phyloP scores from a whole-genome alignment of 2,113 vertebrate species.

The Campylomormyrus numenius region DNA sequence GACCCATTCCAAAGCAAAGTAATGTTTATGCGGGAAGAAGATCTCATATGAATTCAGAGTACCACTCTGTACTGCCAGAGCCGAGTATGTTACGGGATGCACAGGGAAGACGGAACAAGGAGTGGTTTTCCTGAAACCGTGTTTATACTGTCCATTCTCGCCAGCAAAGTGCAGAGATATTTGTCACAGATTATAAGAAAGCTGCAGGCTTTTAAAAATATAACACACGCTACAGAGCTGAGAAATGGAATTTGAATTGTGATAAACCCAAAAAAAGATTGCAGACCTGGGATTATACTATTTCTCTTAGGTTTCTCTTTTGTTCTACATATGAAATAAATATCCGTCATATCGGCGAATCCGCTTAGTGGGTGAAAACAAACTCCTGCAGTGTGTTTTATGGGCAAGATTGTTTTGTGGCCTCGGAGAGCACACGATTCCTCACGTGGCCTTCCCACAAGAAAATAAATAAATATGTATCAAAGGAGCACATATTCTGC shows the following conservation, averaged over 20 bases:
- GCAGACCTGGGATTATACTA: conserved; percentile 34
- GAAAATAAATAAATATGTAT: conserved; percentile 65
- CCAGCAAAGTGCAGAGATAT: background rate
- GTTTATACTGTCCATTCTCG: background rate
- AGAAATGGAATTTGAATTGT: conserved; percentile 33
- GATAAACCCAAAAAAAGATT: conserved; percentile 40
- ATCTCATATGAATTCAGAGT: background rate
- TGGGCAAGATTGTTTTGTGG: conserved; percentile 48
- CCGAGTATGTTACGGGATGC: background rate
- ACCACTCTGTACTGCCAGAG: conserved; percentile 28
- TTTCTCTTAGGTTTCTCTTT: conserved; percentile 41
- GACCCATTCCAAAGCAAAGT: background rate
- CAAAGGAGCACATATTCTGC: conserved; percentile 54
- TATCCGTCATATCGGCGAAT: conserved; percentile 43
- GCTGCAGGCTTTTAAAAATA: conserved; percentile 16
- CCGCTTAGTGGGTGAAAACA: conserved; percentile 54
- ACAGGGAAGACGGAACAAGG: background rate
- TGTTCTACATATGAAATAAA: conserved; percentile 32
- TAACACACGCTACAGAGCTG: background rate
- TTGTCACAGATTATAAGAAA: background rate
- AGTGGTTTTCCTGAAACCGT: background rate
- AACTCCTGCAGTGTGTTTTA: conserved; percentile 64
- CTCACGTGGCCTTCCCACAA: conserved; percentile 45
- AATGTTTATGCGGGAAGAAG: background rate
- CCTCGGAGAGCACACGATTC: conserved; percentile 41